A percentile compares a stretch with the other conserved stretches of the same genome.
phyloP scores from a whole-genome alignment of 2,888 invertebrate species.

The Polydrusus cervinus region DNA sequence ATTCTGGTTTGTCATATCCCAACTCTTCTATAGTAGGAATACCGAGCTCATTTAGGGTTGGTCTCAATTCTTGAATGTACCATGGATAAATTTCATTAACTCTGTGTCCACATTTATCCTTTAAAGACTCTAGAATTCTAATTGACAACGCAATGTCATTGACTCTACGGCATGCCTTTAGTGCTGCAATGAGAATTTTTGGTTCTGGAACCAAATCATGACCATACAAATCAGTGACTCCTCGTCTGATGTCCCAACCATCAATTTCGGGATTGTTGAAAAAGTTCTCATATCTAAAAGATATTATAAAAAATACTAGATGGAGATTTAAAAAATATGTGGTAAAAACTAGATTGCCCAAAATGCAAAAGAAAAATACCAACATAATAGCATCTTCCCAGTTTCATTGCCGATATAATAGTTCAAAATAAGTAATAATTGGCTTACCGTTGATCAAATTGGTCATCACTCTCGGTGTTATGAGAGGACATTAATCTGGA shows the following conservation, averaged over 20 bases:
- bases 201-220: conserved; percentile 96
- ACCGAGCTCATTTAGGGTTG: conserved; percentile 94
- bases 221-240: conserved; percentile 89
- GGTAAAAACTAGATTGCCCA: too few relatives aligned
- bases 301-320: not conserved
- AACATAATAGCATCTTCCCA: too few relatives aligned
- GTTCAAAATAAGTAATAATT: not conserved
- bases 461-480: conserved; percentile 84
- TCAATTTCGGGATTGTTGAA: conserved; percentile 92
- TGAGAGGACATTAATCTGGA: conserved; percentile 68
- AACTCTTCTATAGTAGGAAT: conserved; percentile 95
- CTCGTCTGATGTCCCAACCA: conserved; percentile 95
- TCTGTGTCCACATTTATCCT: conserved; percentile 88
- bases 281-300: conserved; percentile 80
- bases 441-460: conserved; percentile 81
- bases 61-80: conserved; percentile 90
- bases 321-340: not conserved
- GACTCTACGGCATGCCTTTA: conserved; percentile 92
- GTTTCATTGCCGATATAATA: too few relatives aligned
- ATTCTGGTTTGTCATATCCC: conserved; percentile 97
- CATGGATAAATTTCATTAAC: conserved; percentile 89
- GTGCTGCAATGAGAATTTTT: conserved; percentile 87
- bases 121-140: conserved; percentile 93
- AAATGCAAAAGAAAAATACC: too few relatives aligned
- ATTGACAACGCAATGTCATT: conserved; percentile 96